Base-by-base conservation (phyloP, 2,797 vertebrate species). In the Okamejei kenojei region DNA sequence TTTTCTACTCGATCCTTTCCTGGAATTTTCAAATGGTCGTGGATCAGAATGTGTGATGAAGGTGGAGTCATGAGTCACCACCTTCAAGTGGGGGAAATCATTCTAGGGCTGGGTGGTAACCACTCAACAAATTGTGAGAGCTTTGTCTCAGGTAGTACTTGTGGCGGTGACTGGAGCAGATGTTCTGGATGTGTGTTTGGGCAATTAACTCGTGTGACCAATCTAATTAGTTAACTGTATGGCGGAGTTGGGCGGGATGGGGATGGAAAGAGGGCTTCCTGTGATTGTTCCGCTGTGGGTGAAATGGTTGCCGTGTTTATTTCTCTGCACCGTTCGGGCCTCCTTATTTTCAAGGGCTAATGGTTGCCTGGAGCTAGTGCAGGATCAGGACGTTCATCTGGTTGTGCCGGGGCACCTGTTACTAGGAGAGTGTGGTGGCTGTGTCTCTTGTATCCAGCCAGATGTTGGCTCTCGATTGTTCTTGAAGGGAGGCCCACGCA, bases 281-380 rank as follows among this genome's bases (percentile, higher is more conserved):
- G 82, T 63, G 19, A 63, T 86, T 63, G 82, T 86, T 29, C 23
- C 3, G 19, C 79, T 19, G 79, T 29, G 54, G 10, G 54, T 54
- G 26, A 81, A 84, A 84, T 61, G 81, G 81, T 84, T 84, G 81
- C 23, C 81, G n/a, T 63, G 81, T 63, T 63, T 81, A 7, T 81
- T 81, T 81, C 32, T n/a, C 9, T 21, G 19, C 19, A 4, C 38
- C 6, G 15, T 5, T 17, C 35, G 45, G 78, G 38, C 32, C 78
- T n/a, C 76, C 23, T 32, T 78, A 45, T 45, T 45, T 38, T 79
- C n/a, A 2, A 80, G 78, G 35, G 35, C 38, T 80, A 45, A 38
- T 80, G 78, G 17, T 15, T 19, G 15, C 35, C 78, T 21, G 35
- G 19, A 38, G 77, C 7, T 5, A 61, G 2, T 61, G 10, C 58